Evolutionary conservation across 2,113 vertebrate genomes (phyloP).

Genomic region (Fregata magnificens): DNA sequence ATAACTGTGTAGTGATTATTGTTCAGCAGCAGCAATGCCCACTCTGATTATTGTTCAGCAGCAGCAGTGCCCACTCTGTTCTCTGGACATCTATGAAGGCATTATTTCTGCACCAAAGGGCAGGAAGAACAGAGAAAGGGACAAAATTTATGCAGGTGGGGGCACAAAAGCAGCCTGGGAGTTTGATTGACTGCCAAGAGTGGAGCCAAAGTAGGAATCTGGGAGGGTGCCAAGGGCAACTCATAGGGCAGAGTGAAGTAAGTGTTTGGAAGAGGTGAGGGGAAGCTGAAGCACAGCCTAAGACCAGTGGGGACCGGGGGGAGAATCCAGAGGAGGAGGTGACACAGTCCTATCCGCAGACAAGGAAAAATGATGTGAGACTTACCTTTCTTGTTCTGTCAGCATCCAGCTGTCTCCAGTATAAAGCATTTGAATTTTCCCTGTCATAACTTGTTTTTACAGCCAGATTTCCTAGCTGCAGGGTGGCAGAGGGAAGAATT

Average conservation of each 20-base stretch:
- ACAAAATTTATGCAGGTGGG: not conserved
- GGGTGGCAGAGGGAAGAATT: conserved; percentile 23
- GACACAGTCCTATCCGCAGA: not conserved
- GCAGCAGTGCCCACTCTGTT: not conserved
- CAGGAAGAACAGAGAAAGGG: not conserved
- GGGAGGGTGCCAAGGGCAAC: not conserved
- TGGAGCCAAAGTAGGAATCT: not conserved
- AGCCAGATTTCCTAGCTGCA: conserved; percentile 26
- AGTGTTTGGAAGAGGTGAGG: not conserved
- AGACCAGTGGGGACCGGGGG: not conserved
- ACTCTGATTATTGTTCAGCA: not conserved
- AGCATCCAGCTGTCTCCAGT: not conserved
- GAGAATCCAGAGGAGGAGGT: not conserved
- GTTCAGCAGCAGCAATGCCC: not conserved
- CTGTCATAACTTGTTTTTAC: conserved; percentile 47
- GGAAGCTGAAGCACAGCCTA: not conserved
- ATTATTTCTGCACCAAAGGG: not conserved
- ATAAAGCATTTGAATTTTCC: not conserved
- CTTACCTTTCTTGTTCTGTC: not conserved
- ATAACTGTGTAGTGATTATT: not conserved
- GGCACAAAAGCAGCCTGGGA: not conserved
- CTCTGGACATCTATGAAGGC: not conserved
- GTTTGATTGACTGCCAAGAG: not conserved
- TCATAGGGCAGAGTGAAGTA: not conserved
- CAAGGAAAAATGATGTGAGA: not conserved